These are phyloP conservation scores for Drosophila pseudoobscura DNA, from an alignment of 1,140 invertebrate genomes.

Conservation along the genomic window DNA sequence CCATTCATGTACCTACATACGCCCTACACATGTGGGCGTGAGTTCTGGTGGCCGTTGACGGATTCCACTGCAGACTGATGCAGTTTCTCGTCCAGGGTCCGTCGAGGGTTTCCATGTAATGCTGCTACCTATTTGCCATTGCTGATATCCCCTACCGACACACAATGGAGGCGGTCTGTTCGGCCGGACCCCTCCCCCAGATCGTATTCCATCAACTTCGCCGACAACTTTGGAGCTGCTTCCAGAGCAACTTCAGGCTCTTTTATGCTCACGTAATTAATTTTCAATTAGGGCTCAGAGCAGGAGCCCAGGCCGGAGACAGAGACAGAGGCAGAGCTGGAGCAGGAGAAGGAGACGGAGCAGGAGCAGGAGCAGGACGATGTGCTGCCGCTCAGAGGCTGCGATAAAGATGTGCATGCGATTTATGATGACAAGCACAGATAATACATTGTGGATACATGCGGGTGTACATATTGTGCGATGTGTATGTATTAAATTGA, in stretches of 20 bases:
- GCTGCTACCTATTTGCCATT: no score
- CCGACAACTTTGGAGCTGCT: no score
- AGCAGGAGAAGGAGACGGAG: not conserved
- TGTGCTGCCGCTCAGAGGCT: not conserved
- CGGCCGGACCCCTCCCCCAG: no score
- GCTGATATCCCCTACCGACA: no score
- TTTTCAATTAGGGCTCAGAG: conserved; percentile 47
- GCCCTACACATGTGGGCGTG: no score
- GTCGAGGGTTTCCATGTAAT: no score
- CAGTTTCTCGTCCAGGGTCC: no score
- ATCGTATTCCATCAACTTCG: no score
- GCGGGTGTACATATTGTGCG: not conserved
- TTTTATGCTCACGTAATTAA: conserved; percentile 62
- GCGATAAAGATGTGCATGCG: not conserved
- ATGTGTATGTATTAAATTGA: conserved; percentile 17
- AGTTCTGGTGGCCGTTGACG: no score
- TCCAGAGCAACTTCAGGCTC: conserved; percentile 14
- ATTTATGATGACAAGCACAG: conserved; percentile 12
- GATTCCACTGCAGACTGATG: no score
- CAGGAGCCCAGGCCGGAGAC: not conserved
- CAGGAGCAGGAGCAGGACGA: not conserved
- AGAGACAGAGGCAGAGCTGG: no score
- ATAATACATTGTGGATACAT: conserved; percentile 8
- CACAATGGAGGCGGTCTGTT: not conserved
- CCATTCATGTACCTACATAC: no score